Evolutionary conservation across 2,797 vertebrate species (phyloP).

Genomic region (Dermochelys coriacea): DNA sequence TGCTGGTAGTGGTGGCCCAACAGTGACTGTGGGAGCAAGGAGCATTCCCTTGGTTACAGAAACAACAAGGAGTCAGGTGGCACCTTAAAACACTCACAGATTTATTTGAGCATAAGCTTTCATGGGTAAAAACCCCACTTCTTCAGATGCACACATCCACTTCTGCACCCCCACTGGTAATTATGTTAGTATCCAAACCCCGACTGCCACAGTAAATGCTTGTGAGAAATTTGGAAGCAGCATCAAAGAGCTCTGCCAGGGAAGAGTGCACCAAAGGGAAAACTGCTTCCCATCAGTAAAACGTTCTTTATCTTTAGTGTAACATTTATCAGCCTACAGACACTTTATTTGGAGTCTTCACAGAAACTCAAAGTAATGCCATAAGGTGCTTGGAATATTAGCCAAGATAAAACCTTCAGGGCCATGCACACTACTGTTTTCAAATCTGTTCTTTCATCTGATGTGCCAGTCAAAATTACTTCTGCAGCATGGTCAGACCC

Average conservation of each 20-base stretch:
- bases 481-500: slow-evolving; percentile 81
- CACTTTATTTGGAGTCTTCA: slow-evolving; percentile 71
- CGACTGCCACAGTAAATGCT: not conserved
- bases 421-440: slow-evolving; percentile 79
- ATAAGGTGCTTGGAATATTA: slow-evolving; percentile 80
- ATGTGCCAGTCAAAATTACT: slow-evolving; percentile 81
- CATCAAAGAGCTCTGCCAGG: not conserved
- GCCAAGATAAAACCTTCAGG: slow-evolving; percentile 81
- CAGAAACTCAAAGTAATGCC: slow-evolving; percentile 69
- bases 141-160: not conserved
- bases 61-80: too few relatives aligned
- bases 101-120: too few relatives aligned
- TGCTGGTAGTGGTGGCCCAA: not conserved
- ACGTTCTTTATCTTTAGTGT: slow-evolving; percentile 63
- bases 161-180: not conserved
- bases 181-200: not conserved
- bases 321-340: slow-evolving; percentile 71
- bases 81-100: too few relatives aligned
- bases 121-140: too few relatives aligned
- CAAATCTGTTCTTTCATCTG: slow-evolving; percentile 84
- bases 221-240: not conserved
- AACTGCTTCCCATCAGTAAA: slow-evolving; percentile 69
- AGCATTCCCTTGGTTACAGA: not conserved
- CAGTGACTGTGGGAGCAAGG: not conserved
- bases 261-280: slow-evolving; percentile 45